Evolutionary conservation across 2,888 invertebrate species (phyloP).

Genomic region (Coelogynopora nodosa): DNA sequence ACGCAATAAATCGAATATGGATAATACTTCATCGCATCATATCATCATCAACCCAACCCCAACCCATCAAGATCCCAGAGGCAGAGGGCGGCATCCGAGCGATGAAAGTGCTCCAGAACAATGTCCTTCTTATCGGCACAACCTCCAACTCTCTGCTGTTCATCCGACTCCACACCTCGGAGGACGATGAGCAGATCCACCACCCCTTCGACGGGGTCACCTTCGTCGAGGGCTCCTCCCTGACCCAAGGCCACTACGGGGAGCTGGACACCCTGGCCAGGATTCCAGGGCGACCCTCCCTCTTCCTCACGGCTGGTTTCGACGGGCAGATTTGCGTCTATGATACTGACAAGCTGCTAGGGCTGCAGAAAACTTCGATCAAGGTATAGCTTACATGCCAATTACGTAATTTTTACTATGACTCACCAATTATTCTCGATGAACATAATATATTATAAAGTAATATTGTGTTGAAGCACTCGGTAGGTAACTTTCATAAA

Average conservation of each 20-base stretch:
- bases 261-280: constrained; percentile 52
- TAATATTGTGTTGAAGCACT: too few species aligned
- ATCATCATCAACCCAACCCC: too few species aligned
- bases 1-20: too few species aligned
- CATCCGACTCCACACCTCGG: background rate
- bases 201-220: constrained; percentile 39
- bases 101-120: constrained; percentile 51
- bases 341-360: constrained; percentile 50
- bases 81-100: constrained; percentile 54
- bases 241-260: constrained; percentile 55
- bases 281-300: constrained; percentile 48
- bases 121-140: constrained; percentile 54
- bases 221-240: constrained; percentile 23
- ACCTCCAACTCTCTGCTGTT: constrained; percentile 57
- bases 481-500: too few species aligned
- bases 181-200: background rate
- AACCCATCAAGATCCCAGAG: constrained; percentile 52
- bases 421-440: too few species aligned
- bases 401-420: too few species aligned
- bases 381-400: too few species aligned
- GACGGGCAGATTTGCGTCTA: constrained; percentile 56
- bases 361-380: constrained; percentile 53
- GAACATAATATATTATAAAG: too few species aligned
- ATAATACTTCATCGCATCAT: too few species aligned
- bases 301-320: constrained; percentile 54